Conservation (phyloP, 2,113 vertebrate genomes). For the Rhipidura dahli region DNA sequence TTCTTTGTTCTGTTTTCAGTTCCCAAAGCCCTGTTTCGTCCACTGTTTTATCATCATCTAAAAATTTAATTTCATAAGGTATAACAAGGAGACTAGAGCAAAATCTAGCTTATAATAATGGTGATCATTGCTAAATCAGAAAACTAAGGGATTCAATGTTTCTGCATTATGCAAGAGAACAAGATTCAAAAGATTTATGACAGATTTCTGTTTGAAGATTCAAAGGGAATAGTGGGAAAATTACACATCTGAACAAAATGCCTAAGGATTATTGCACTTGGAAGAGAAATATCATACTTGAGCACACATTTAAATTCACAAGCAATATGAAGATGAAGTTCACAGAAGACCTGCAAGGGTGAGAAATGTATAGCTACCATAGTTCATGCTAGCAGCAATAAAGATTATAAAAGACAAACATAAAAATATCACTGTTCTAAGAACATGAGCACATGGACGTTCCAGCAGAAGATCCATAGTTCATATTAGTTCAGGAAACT, state of each 20-base stretch:
- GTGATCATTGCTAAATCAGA: neutral
- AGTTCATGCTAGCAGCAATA: neutral
- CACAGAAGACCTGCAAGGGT: neutral
- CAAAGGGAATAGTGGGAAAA: neutral
- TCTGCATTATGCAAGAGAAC: neutral
- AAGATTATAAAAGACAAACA: neutral
- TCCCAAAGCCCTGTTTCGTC: neutral
- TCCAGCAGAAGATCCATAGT: neutral
- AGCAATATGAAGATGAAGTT: neutral
- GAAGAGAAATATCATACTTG: neutral
- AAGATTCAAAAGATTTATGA: neutral
- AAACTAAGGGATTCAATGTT: neutral
- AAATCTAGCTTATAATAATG: neutral
- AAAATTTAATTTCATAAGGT: neutral
- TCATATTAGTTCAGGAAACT: neutral
- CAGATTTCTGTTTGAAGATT: neutral
- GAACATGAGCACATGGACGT: neutral
- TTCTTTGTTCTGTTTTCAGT: neutral
- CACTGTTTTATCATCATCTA: neutral
- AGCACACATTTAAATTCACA: neutral
- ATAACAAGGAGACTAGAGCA: neutral
- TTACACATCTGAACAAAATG: neutral
- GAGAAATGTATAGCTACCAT: neutral
- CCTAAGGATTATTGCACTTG: neutral
- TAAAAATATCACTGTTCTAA: neutral